Evolutionary conservation across 2,113 vertebrate genomes (phyloP).

Genomic region (Cygnus atratus): DNA sequence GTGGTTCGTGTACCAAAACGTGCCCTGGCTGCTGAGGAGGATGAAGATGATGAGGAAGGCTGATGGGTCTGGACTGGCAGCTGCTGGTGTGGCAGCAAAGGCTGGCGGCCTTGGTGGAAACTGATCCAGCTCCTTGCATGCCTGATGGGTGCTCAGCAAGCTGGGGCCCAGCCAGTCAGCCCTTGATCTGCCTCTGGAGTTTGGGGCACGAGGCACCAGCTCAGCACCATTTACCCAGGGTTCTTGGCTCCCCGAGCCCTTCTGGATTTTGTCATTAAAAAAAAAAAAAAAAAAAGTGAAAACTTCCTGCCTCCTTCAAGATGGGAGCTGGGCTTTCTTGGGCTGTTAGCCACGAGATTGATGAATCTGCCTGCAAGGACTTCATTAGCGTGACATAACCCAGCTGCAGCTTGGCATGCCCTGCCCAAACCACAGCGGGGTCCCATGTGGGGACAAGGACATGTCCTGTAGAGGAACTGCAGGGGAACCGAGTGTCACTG

Average conservation of each 20-base stretch:
- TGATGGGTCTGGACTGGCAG: not conserved
- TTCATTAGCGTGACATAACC: not conserved
- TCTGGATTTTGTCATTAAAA: not conserved
- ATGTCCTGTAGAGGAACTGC: accelerated
- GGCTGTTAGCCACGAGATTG: not conserved
- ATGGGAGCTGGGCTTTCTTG: not conserved
- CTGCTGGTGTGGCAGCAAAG: not conserved
- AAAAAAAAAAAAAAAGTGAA: not conserved
- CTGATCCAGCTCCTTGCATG: not conserved
- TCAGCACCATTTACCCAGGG: not conserved
- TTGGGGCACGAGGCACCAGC: accelerated
- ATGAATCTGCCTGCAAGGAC: not conserved
- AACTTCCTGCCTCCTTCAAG: not conserved
- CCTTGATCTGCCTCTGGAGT: not conserved
- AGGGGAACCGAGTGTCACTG: not conserved
- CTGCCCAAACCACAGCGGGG: not conserved
- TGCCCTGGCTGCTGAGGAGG: not conserved
- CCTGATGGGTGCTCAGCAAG: not conserved
- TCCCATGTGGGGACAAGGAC: not conserved
- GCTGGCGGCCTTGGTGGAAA: not conserved
- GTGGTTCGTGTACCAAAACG: not conserved
- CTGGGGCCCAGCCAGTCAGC: not conserved
- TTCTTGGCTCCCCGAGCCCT: accelerated
- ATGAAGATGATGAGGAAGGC: not conserved
- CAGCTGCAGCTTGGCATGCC: not conserved